phyloP scores from a whole-genome alignment of 2,797 vertebrate genomes.

The Anableps anableps region DNA sequence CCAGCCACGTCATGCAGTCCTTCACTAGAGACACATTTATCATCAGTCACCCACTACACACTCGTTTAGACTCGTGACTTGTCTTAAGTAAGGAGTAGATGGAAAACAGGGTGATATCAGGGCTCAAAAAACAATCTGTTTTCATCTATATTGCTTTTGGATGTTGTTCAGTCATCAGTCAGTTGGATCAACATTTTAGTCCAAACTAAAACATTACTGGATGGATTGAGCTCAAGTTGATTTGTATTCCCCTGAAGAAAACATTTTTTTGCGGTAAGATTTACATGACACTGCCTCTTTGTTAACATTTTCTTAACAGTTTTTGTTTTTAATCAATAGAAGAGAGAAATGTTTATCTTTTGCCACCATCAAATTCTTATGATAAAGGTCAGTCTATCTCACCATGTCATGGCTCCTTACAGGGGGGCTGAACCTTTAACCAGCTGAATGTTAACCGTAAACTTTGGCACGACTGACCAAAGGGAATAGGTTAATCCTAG shows the following conservation, averaged over 20 bases:
- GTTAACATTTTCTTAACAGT: neutral
- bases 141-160: neutral
- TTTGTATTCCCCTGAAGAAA: neutral
- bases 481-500: neutral
- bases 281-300: neutral
- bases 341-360: neutral
- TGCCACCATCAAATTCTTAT: neutral
- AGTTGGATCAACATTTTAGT: neutral
- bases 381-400: neutral
- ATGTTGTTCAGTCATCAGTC: conserved; percentile 1
- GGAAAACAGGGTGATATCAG: conserved; percentile 4
- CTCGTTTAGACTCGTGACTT: conserved; percentile 22
- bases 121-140: neutral
- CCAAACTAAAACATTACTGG: neutral
- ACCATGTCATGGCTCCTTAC: neutral
- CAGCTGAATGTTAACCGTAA: neutral
- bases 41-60: conserved; percentile 44
- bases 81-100: conserved; percentile 5
- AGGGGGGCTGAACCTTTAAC: neutral
- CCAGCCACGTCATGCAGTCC: conserved; percentile 10
- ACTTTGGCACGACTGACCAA: neutral
- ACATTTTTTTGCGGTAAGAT: neutral
- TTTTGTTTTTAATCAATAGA: neutral
- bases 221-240: neutral
- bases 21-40: conserved; percentile 37